Conservation (phyloP, 1,140 invertebrate genomes). For the Holotrichia oblita region DNA sequence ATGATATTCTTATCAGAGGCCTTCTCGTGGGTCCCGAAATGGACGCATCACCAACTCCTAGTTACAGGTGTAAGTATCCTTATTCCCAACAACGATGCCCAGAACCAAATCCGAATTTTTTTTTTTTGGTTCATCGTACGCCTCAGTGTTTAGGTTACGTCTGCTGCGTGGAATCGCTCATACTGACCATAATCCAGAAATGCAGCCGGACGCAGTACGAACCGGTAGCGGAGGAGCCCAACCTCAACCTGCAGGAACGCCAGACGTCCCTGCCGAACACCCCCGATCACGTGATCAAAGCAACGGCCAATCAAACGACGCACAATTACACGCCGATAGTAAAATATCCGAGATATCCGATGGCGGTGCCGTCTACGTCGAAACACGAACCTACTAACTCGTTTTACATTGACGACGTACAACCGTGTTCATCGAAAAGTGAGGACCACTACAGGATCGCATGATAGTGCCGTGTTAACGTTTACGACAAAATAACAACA, state of each 20-base stretch:
- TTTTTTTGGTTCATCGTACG: too few species aligned
- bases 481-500: not conserved
- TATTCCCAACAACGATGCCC: not conserved
- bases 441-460: slow-evolving; percentile 52
- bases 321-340: slow-evolving; percentile 60
- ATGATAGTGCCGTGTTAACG: slow-evolving; percentile 51
- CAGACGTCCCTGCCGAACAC: slow-evolving; percentile 52
- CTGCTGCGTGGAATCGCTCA: slow-evolving; percentile 58
- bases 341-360: slow-evolving; percentile 49
- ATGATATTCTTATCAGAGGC: slow-evolving; percentile 72
- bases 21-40: slow-evolving; percentile 70
- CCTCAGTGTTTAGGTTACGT: slow-evolving; percentile 58
- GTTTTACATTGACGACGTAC: slow-evolving; percentile 59
- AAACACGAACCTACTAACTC: slow-evolving; percentile 50
- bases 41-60: slow-evolving; percentile 60
- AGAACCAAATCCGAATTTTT: slow-evolving; percentile 41
- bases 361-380: slow-evolving; percentile 54
- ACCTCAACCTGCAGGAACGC: slow-evolving; percentile 58
- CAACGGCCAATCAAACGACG: slow-evolving; percentile 57
- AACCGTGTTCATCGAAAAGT: slow-evolving; percentile 60
- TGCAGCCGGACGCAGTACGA: slow-evolving; percentile 56
- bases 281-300: slow-evolving; percentile 49
- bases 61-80: slow-evolving; percentile 58
- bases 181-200: slow-evolving; percentile 58
- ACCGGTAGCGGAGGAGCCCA: slow-evolving; percentile 59